Evolutionary conservation across 2,113 vertebrate genomes (phyloP).

Genomic region (Phoenicopterus ruber): DNA sequence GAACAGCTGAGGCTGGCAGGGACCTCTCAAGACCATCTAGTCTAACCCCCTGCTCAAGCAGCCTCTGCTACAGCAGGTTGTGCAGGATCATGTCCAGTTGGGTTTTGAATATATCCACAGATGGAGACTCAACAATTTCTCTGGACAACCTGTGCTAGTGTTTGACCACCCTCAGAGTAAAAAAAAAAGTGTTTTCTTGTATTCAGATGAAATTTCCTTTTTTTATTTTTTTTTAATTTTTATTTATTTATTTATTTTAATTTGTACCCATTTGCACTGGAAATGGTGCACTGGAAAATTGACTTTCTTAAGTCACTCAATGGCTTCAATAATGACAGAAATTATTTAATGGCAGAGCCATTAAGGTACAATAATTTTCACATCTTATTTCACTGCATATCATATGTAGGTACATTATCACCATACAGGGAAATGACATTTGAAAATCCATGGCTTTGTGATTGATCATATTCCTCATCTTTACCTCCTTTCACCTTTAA

Average conservation of each 20-base stretch:
- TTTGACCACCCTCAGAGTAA: background rate
- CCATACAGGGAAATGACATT: background rate
- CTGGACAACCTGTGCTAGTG: background rate
- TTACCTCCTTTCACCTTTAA: background rate
- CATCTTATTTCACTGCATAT: background rate
- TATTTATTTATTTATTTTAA: no score
- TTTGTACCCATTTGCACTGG: no score
- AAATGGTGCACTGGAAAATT: background rate
- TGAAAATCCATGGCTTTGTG: background rate
- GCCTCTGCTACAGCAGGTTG: background rate
- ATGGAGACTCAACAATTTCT: background rate
- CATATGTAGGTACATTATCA: background rate
- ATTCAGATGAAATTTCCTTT: background rate
- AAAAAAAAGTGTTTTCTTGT: background rate
- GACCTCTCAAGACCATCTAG: background rate
- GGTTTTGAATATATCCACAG: background rate
- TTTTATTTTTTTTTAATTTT: no score
- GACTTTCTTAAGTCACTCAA: background rate
- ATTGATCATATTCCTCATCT: background rate
- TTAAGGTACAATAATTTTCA: background rate
- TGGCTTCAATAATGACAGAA: background rate
- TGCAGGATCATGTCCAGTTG: background rate
- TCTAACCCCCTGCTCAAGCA: background rate
- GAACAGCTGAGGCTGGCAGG: background rate
- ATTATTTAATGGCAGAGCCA: background rate